Base-by-base conservation (phyloP, 1,140 invertebrate species). In the Dreissena rostriformis region DNA sequence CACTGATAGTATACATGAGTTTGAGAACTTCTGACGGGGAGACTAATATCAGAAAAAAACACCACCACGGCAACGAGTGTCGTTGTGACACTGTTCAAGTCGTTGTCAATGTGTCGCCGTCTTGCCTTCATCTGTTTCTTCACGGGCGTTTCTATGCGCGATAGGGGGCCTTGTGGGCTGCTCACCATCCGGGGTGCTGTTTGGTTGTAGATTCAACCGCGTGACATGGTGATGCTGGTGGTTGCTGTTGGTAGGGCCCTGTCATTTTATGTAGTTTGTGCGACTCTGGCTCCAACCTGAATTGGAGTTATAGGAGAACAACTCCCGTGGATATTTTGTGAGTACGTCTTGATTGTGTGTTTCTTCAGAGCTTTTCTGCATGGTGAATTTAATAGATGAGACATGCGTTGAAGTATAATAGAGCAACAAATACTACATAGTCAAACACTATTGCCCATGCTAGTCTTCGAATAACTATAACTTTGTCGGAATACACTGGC, bases 31-130 rank as follows among this genome's bases (percentile, higher is more conserved):
- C 92, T 28, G 91, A 90, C 17, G 92, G 92, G 6, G 91, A 91
- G 1, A 93, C 92, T n/a, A 93, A 88, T 66, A 93, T 86, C 0
- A 91, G 87, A 80, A 93, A 93, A n/a, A 39, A 93, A 84, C 0
- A 93, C 86, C 26, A 93, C 90, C 11, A 93, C 90, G 17, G 91
- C 89, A 11, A 93, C 91, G 22, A 93, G 87, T 0, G 92, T 93
- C 11, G 92, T 90, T 8, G 92, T 93, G 8, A 93, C 90, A 70
- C 92, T 92, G 75, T 92, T 92, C 53, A 92, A 81, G 15, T 89
- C 91, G 70, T 85, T 90, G 77, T 91, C 90, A 7, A 88, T 87
- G 26, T 82, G 82, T 28, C 86, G 78, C 53, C 72, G 14, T 57
- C 55, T 49, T 22, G 82, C 74, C 49, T 51, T 22, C 80, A 82